Evolutionary conservation across 2,113 vertebrate species (phyloP), one percentile per base, ranked within the genome.

Genomic region (Osmerus mordax): DNA sequence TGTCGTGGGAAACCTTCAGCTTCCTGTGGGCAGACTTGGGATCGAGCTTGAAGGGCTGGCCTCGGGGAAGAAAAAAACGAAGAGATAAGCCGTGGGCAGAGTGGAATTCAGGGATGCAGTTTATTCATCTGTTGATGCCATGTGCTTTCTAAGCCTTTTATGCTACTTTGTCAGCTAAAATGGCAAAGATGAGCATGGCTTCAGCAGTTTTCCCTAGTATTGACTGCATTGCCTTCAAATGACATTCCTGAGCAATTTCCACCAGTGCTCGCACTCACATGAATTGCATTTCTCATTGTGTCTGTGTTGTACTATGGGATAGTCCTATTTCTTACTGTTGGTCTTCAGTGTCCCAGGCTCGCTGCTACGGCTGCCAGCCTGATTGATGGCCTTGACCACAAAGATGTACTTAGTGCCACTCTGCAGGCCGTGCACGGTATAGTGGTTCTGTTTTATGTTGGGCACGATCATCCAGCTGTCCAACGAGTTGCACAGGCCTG

Each of bases 391-490:
- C 87, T 98, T 99, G 78, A 99, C 97, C 12, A 98, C 88, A 87
- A 99, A 98, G 89, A 99, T 96, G 82, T 99, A 99, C 89, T 96
- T 97, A 32, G 97, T 99, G 81, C 97, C 97, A 9, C 97, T 98
- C 90, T 99, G 97, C 32, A 99, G 88, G 51, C 97, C 97, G 0
- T 99, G 97, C 68, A 99, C 97, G 0, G 96, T 99, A 90, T 99
- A 99, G 89, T 98, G 96, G 90, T 98, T 99, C 89, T 98, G 97
- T 83, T 98, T 98, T 87, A 99, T 99, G 89, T 98, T 99, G 67
- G 97, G 97, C 79, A 98, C 97, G 77, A 99, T 99, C 97, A 99
- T 98, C 97, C 97, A 99, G 91, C 97, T 99, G 84, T 99, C 97
- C 53, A 96, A 90, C 0, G 96, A 99, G 91, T 97, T 98, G 81